Evolutionary conservation across 2,888 invertebrate species (phyloP).

Genomic region (Chymomyza fuscimana): DNA sequence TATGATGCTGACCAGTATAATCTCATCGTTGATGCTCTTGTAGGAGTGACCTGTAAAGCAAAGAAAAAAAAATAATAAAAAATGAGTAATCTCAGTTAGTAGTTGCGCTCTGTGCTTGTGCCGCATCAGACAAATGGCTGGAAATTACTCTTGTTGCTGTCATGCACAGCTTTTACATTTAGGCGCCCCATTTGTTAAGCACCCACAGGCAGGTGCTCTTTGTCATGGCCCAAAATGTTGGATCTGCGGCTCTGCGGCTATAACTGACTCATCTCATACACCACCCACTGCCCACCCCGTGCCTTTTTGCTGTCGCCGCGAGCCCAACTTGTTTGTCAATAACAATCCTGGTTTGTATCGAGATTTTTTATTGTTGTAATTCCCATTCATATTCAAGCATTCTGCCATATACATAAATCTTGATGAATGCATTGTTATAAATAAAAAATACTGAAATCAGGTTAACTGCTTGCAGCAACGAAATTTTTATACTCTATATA

Average conservation of each 20-base stretch:
- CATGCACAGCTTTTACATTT: not conserved
- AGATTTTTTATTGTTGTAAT: constrained; percentile 2
- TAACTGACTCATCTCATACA: not conserved
- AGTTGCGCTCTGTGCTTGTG: not conserved
- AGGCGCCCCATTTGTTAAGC: constrained; percentile 3
- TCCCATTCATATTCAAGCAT: constrained; percentile 48
- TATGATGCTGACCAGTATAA: constrained; percentile 92
- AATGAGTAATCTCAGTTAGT: not conserved
- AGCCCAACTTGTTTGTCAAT: constrained; percentile 39
- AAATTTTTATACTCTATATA: not conserved
- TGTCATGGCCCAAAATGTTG: not conserved
- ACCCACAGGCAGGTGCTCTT: constrained; percentile 1
- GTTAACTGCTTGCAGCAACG: not conserved
- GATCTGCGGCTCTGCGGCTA: not conserved
- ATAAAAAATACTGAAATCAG: constrained; percentile 26
- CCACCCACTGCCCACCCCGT: not conserved
- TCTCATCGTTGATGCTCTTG: constrained; percentile 91
- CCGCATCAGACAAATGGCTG: constrained; percentile 37
- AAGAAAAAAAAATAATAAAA: constrained; percentile 1
- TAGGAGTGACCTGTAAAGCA: constrained; percentile 85
- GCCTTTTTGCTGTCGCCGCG: not conserved
- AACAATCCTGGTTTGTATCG: constrained; percentile 31
- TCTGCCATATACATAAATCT: constrained; percentile 17
- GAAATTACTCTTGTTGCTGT: constrained; percentile 12
- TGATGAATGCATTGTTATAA: constrained; percentile 53